Evolutionary conservation across 2,797 vertebrate species (phyloP), one percentile per base, ranked within the genome.

Genomic region (Rhinella marina): DNA sequence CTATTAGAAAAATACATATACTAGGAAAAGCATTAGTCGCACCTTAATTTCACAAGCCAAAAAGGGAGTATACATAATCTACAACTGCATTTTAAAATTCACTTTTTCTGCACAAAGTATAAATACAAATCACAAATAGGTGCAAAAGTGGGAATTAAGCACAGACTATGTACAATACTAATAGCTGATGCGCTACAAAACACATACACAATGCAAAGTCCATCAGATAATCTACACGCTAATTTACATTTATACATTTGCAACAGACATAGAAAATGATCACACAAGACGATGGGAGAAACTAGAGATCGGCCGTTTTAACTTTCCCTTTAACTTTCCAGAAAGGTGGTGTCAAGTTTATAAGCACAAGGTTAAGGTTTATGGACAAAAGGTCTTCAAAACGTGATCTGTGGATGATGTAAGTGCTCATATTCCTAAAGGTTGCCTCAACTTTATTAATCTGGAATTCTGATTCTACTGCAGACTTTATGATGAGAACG

Each of bases 181-280:
- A 95, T 79, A 80, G 64, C 87, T 89, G 93, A 90, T 92, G 90
- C 83, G 93, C 93, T 87, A 92, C 92, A 93, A 94, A 95, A 86
- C 66, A 85, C 27, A 95, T 50, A 87, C 86, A 93, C 92, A 91
- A 92, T 89, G 92, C 93, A 92, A 92, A 94, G 92, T 94, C 91
- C 92, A 85, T 93, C 92, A 29, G 91, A 11, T 90, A 94, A 95
- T 93, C 92, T 93, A 95, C 93, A 95, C 94, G 94, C 93, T 95
- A 95, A 94, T 96, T 94, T 96, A 96, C 95, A 96, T 95, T 96
- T 96, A 94, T 96, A 96, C 95, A 95, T 91, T 90, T 91, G 94
- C 83, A 90, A 93, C 57, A 81, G 17, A 57, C 61, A 83, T 14
- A 41, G 4, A 54, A 54, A 93, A 93, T 93, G 91, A 93, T 91